phyloP scores from a whole-genome alignment of 2,888 invertebrate species.

The Xylocampa areola region DNA sequence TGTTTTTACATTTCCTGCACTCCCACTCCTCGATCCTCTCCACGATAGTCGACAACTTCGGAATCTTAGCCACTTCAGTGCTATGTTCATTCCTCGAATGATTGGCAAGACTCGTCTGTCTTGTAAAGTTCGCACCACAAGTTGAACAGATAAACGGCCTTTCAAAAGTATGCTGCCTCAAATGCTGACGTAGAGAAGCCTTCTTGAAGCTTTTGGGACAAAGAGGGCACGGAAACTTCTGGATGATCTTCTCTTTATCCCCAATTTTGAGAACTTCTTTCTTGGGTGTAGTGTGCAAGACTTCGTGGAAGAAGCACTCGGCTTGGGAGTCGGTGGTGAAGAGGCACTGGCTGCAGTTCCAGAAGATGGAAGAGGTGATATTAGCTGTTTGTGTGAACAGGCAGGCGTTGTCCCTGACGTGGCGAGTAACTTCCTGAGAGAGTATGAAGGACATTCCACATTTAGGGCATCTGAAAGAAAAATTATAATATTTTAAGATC shows the following conservation, averaged over 20 bases:
- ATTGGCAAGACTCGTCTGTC: constrained; percentile 91
- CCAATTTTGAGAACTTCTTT: constrained; percentile 66
- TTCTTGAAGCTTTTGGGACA: constrained; percentile 92
- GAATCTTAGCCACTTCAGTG: constrained; percentile 52
- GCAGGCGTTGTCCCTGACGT: constrained; percentile 91
- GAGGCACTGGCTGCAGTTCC: constrained; percentile 91
- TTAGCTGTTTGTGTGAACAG: constrained; percentile 72
- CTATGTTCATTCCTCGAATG: constrained; percentile 90
- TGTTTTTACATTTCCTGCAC: constrained; percentile 71
- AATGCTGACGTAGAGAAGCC: constrained; percentile 91
- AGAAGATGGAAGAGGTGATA: constrained; percentile 72
- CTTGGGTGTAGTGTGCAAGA: constrained; percentile 90
- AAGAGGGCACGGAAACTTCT: constrained; percentile 91
- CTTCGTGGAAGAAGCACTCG: constrained; percentile 93
- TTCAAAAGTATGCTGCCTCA: constrained; percentile 93
- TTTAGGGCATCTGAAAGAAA: constrained; percentile 90
- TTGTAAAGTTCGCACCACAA: constrained; percentile 91
- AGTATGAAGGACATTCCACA: constrained; percentile 93
- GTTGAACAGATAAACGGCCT: constrained; percentile 91
- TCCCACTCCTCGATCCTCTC: constrained; percentile 62
- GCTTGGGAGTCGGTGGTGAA: constrained; percentile 91
- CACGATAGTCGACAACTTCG: constrained; percentile 51
- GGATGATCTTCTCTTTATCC: constrained; percentile 68
- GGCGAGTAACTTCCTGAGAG: constrained; percentile 93
- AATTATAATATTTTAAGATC: too few relatives aligned